These are phyloP conservation scores for Vesta saturnalis DNA, from an alignment of 2,888 invertebrate species.

Conservation along the genomic window DNA sequence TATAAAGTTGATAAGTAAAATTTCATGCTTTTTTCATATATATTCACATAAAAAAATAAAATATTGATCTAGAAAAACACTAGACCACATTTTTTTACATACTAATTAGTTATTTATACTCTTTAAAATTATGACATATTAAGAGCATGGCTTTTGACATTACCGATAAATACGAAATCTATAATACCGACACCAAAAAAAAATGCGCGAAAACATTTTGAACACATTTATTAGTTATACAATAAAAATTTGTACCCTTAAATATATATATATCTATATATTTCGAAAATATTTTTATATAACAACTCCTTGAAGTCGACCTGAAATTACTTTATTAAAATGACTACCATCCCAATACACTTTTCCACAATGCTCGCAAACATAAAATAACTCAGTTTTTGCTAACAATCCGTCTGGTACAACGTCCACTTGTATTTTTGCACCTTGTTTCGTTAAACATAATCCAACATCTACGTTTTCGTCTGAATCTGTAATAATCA, in stretches of 20 bases:
- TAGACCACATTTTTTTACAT: too few species aligned
- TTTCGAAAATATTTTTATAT: background rate
- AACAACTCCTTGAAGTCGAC: slow-evolving; percentile 56
- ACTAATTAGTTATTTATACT: too few species aligned
- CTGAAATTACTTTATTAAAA: slow-evolving; percentile 54
- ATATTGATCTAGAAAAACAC: too few species aligned
- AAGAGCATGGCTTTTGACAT: too few species aligned
- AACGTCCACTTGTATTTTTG: slow-evolving; percentile 65
- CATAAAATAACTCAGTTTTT: slow-evolving; percentile 66
- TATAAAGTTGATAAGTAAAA: too few species aligned
- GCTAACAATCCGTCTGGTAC: slow-evolving; percentile 54
- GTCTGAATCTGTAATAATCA: slow-evolving; percentile 50
- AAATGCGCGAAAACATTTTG: background rate
- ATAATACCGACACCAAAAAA: too few species aligned
- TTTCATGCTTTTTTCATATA: too few species aligned
- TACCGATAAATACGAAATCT: too few species aligned
- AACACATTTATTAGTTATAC: slow-evolving; percentile 9
- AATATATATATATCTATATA: background rate
- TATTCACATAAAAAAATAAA: too few species aligned
- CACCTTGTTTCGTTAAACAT: slow-evolving; percentile 67
- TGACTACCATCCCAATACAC: slow-evolving; percentile 74
- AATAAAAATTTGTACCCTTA: slow-evolving; percentile 5
- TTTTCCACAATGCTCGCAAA: slow-evolving; percentile 80
- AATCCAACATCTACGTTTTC: slow-evolving; percentile 58
- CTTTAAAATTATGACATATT: too few species aligned